These are phyloP conservation scores for Microdon myrmicae DNA, from an alignment of 2,888 invertebrate genomes.

Conservation along the genomic window DNA sequence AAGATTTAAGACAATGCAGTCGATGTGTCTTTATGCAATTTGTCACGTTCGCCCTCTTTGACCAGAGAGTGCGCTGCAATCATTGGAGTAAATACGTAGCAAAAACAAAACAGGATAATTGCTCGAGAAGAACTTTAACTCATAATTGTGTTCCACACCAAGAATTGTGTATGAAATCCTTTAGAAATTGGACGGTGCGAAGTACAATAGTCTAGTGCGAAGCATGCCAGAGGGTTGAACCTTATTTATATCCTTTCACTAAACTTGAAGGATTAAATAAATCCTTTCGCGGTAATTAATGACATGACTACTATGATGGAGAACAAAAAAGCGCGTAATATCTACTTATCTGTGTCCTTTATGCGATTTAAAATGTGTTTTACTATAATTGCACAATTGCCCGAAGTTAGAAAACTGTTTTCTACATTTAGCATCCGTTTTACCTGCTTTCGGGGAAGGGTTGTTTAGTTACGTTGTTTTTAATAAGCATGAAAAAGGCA, in stretches of 20 bases:
- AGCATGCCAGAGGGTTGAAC: constrained; percentile 1
- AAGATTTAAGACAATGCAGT: constrained; percentile 45
- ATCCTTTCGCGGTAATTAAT: constrained; percentile 51
- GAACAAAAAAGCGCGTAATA: constrained; percentile 41
- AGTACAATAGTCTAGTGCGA: constrained; percentile 2
- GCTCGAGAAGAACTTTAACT: constrained; percentile 30
- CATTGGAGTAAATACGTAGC: too few species aligned
- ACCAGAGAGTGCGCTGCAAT: constrained; percentile 19
- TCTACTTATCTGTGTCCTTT: constrained; percentile 39
- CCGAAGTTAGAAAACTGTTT: constrained; percentile 41
- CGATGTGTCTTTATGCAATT: constrained; percentile 66
- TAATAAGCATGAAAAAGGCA: too few species aligned
- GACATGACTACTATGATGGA: constrained; percentile 41
- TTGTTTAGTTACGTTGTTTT: too few species aligned
- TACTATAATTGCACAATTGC: constrained; percentile 43
- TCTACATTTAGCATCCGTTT: constrained; percentile 35
- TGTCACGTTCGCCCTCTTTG: constrained; percentile 65
- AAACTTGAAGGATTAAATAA: constrained; percentile 43
- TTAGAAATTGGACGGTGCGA: too few species aligned
- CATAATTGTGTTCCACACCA: constrained; percentile 38
- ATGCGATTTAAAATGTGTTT: constrained; percentile 49
- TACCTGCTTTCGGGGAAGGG: too few species aligned
- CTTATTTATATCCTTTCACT: constrained; percentile 36
- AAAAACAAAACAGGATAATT: constrained; percentile 21
- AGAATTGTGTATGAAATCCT: constrained; percentile 6